Conservation (phyloP, 1,140 invertebrate genomes). For the Chionoecetes opilio region DNA sequence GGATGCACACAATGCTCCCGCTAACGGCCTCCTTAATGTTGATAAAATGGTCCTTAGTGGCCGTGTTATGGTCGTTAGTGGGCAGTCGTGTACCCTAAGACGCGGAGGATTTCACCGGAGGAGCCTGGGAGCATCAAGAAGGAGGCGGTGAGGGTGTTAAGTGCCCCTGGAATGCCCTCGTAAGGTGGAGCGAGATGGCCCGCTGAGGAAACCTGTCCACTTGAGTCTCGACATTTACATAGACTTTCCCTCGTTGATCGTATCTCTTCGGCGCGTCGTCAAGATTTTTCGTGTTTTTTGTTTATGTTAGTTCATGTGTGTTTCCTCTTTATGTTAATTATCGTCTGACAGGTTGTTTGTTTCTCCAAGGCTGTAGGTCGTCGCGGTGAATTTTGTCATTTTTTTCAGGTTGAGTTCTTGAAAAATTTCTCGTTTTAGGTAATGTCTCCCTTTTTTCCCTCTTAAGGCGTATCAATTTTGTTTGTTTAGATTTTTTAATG, state of each 20-base stretch:
- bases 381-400: not conserved
- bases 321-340: not conserved
- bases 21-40: conserved; percentile 65
- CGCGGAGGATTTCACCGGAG: conserved; percentile 46
- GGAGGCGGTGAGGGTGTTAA: not conserved
- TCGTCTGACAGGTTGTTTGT: not conserved
- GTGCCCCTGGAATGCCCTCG: not conserved
- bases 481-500: too few relatives aligned
- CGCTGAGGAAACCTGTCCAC: not conserved
- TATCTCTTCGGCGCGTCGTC: not conserved
- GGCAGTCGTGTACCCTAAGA: not conserved
- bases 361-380: not conserved
- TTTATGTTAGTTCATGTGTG: not conserved
- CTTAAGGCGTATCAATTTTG: too few relatives aligned
- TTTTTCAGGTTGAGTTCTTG: too few relatives aligned
- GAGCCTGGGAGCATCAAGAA: conserved; percentile 30
- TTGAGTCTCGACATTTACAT: not conserved
- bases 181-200: not conserved
- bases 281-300: not conserved
- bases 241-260: not conserved
- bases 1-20: conserved; percentile 51
- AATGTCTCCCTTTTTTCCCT: too few relatives aligned
- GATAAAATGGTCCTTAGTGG: conserved; percentile 56
- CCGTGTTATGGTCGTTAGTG: conserved; percentile 44
- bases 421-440: too few relatives aligned